Conservation (phyloP, 23 tunicate species). For the Pegea sp. region DNA sequence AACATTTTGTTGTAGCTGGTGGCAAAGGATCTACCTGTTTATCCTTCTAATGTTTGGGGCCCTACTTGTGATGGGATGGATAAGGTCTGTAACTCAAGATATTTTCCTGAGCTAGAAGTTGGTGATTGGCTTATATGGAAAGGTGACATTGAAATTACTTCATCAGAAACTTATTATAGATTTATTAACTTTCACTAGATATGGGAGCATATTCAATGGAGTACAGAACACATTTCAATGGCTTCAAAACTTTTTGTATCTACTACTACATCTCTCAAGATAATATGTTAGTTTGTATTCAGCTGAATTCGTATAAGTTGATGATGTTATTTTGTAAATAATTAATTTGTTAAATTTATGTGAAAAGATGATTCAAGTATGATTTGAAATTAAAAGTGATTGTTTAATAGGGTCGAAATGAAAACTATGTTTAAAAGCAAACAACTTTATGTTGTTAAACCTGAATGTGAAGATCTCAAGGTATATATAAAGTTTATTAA, state of each 20-base stretch:
- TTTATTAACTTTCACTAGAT: slow-evolving; percentile 9
- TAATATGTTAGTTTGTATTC: too few relatives aligned
- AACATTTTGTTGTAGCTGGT: neutral
- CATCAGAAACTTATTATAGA: neutral
- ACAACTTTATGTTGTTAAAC: too few relatives aligned
- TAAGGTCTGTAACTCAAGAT: slow-evolving; percentile 11
- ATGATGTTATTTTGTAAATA: too few relatives aligned
- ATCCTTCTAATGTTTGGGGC: slow-evolving; percentile 71
- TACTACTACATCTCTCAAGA: slow-evolving; percentile 33
- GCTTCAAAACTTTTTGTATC: slow-evolving; percentile 40
- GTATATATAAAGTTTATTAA: too few relatives aligned
- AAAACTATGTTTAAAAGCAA: too few relatives aligned
- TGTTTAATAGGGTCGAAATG: too few relatives aligned
- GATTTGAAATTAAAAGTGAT: too few relatives aligned
- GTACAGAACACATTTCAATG: slow-evolving; percentile 8
- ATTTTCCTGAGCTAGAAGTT: slow-evolving; percentile 35
- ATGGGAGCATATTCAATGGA: slow-evolving; percentile 85
- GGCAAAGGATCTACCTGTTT: slow-evolving; percentile 3
- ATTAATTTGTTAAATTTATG: too few relatives aligned
- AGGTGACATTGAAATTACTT: too few relatives aligned
- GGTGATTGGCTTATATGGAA: slow-evolving; percentile 82
- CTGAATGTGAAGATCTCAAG: too few relatives aligned
- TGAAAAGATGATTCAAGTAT: too few relatives aligned
- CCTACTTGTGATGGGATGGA: slow-evolving; percentile 86
- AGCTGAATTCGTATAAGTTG: too few relatives aligned